Evolutionary conservation across 2,888 invertebrate genomes (phyloP), one percentile per base, ranked within the genome.

Genomic region (Falcaria lacertinaria): DNA sequence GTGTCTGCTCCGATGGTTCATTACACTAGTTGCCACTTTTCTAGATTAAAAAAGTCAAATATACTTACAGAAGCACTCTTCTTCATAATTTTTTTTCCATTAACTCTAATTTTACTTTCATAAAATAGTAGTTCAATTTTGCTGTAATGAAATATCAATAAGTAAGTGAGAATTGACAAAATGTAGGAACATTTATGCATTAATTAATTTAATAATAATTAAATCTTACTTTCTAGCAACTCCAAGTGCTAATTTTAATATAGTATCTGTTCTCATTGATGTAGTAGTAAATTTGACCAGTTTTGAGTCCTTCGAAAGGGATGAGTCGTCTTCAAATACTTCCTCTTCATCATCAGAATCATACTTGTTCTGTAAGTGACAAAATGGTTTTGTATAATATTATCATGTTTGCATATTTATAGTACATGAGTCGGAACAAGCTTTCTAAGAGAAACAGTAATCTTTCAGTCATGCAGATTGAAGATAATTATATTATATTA

Each of bases 61-160:
- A 41, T 65, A 80, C 89, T 85, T 76, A 96, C 93, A 60, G 88
- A 76, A 13, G 76, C 70, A 76, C 95, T 94, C 80, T 97, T 97
- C 75, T 97, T 97, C 32, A 86, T 50, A 0, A 95, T 78, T 71
- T 94, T 95, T 52, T 91, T 89, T 4, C 96, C 96, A 84, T 97
- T 97, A 0, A 96, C 74, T 64, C 95, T 91, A 48, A 97, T 91
- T 87, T 92, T 94, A 66, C 94, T 95, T 54, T 94, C 94, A 81
- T 96, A 96, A 73, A 97, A 95, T 39, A 93, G 79, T 41, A 91
- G 90, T 69, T 96, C 96, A 34, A 96, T 89, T 92, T 96, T 96
- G 70, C 95, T 95, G 75, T 57, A 91, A 87, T 43, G 52, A 57
- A 50, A 54, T 43, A 38, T 15, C n/a, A n/a, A n/a, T n/a, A n/a